Evolutionary conservation across 2,113 vertebrate species (phyloP), one percentile per base, ranked within the genome.

Genomic region (Psettodes erumei): DNA sequence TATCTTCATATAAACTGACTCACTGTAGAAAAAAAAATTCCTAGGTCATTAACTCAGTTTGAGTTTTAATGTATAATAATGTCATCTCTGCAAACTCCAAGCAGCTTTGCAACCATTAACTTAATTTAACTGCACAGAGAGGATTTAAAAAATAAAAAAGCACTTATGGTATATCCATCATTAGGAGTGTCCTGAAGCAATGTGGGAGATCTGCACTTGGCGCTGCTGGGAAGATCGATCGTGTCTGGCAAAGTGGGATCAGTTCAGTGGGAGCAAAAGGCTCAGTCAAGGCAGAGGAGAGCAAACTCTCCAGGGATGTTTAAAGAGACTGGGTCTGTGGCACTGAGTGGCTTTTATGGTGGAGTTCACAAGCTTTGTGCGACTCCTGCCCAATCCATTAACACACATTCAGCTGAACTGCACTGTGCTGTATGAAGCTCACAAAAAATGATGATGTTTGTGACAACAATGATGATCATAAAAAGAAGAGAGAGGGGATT

Each of bases 261-360:
- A 48, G 79, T 77, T 86, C 83, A 80, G 58, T 10, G 6, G 65
- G 53, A 79, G 79, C 25, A 65, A 81, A 79, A 70, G 68, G 53
- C 71, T 77, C 81, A 54, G 68, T 79, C 55, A 23, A 77, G 54
- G 67, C 56, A 45, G 55, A 76, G 67, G 3, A 9, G 47, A 85
- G 68, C 15, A 43, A 54, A 25, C 43, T 73, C 88, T 85, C 77
- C 0, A 25, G 77, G 80, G 82, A 85, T 85, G 82, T 90, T 58
- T 69, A 55, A 58, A 69, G 69, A 77, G 55, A 69, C 81, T 72
- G 50, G 43, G 47, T 75, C 45, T 58, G 65, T 48, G 64, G 66
- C 70, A 55, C 28, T 67, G 73, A 84, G 55, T 55, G 47, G 60
- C 67, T 76, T 81, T 66, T 8, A 51, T 54, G 53, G 60, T 61